Evolutionary conservation across 2,113 vertebrate genomes (phyloP).

Genomic region (Melanocharis versteri): DNA sequence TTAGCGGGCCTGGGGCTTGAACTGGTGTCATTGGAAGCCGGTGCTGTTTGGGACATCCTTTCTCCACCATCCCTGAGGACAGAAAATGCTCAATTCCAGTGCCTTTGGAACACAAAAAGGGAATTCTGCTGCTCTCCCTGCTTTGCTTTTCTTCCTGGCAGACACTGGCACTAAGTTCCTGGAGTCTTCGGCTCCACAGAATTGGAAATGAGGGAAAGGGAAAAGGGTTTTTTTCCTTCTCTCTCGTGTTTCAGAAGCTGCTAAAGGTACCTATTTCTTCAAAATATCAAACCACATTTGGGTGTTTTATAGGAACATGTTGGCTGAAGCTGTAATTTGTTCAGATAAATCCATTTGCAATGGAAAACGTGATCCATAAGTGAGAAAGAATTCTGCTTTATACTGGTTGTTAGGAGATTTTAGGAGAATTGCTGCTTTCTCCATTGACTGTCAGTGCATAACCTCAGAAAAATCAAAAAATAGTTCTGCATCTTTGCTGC

Average conservation of each 20-base stretch:
- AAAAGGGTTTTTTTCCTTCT: not conserved
- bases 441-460: not conserved
- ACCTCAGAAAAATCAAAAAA: not conserved
- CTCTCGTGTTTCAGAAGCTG: not conserved
- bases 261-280: not conserved
- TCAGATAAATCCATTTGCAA: not conserved
- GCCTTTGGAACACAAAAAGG: not conserved
- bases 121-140: not conserved
- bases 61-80: not conserved
- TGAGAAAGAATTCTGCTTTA: not conserved
- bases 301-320: not conserved
- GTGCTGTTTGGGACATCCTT: not conserved
- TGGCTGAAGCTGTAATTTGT: not conserved
- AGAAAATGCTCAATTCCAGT: not conserved
- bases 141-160: not conserved
- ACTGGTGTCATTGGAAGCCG: not conserved
- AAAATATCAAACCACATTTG: not conserved
- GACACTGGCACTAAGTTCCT: not conserved
- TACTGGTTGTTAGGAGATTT: not conserved
- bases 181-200: not conserved
- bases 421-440: not conserved
- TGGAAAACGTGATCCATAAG: not conserved
- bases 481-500: not conserved
- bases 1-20: not conserved
- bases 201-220: not conserved